phyloP scores from a whole-genome alignment of 2,888 invertebrate genomes.

The Prosopocoilus inquinatus region DNA sequence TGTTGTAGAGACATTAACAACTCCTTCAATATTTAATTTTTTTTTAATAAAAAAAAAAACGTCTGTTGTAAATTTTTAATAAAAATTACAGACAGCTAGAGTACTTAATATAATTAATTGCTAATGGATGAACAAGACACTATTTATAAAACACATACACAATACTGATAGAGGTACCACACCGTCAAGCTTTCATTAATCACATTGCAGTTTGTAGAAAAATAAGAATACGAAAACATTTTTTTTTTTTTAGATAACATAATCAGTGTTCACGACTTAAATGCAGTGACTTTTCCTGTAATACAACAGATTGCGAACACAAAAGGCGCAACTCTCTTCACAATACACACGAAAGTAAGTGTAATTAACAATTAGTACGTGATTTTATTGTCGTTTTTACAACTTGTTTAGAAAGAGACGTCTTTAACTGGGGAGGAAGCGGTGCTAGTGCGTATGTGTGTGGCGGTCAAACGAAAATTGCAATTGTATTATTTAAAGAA shows the following conservation, averaged over 20 bases:
- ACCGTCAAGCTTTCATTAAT: too few species aligned
- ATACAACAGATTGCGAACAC: constrained; percentile 75
- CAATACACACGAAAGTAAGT: constrained; percentile 69
- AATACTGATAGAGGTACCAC: too few species aligned
- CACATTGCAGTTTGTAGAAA: too few species aligned
- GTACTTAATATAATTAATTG: too few species aligned
- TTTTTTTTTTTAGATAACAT: constrained; percentile 63
- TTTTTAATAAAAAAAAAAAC: too few species aligned
- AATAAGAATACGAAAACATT: background rate
- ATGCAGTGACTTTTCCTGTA: constrained; percentile 75
- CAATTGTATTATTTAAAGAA: constrained; percentile 89
- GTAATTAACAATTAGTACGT: background rate
- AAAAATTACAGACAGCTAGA: too few species aligned
- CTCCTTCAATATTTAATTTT: too few species aligned
- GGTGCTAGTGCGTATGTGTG: constrained; percentile 79
- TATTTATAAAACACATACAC: too few species aligned
- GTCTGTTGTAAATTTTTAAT: too few species aligned
- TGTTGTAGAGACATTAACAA: too few species aligned
- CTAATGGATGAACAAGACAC: too few species aligned
- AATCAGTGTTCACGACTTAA: constrained; percentile 80
- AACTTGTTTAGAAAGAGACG: constrained; percentile 52
- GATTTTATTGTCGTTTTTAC: constrained; percentile 5
- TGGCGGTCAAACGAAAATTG: constrained; percentile 80
- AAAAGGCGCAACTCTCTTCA: constrained; percentile 87
- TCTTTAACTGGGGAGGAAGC: constrained; percentile 72